Evolutionary conservation across 1,140 invertebrate genomes (phyloP).

Genomic region (Solen grandis): DNA sequence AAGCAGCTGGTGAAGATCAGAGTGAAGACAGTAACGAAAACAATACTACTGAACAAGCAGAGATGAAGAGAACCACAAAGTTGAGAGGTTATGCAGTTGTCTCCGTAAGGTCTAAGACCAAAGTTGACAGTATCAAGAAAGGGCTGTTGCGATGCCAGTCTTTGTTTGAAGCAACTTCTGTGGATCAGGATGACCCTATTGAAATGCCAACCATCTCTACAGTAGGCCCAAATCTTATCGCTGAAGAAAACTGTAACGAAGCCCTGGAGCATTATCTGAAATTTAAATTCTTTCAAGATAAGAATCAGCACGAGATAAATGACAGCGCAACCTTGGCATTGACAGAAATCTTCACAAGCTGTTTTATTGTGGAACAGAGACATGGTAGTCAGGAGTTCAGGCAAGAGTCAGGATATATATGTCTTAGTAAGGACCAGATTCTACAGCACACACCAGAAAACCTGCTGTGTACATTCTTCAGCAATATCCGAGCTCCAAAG

Average conservation of each 20-base stretch:
- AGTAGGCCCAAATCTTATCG: constrained; percentile 69
- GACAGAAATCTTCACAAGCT: constrained; percentile 80
- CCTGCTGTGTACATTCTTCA: constrained; percentile 76
- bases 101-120: constrained; percentile 73
- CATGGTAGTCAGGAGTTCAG: constrained; percentile 61
- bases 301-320: constrained; percentile 64
- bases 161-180: constrained; percentile 52
- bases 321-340: constrained; percentile 72
- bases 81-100: constrained; percentile 76
- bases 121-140: constrained; percentile 74
- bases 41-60: neutral
- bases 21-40: constrained; percentile 8
- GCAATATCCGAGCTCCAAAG: constrained; percentile 73
- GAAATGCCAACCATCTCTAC: constrained; percentile 69
- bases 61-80: constrained; percentile 13
- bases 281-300: constrained; percentile 69
- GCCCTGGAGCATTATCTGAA: constrained; percentile 76
- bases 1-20: constrained; percentile 8
- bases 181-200: constrained; percentile 62
- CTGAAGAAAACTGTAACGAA: constrained; percentile 71
- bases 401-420: constrained; percentile 79
- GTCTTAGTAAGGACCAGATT: constrained; percentile 78
- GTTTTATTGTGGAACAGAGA: constrained; percentile 78
- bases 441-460: constrained; percentile 75
- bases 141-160: constrained; percentile 63